Base-by-base conservation (phyloP, 1,140 invertebrate species). In the Acromyrmex charruanus region DNA sequence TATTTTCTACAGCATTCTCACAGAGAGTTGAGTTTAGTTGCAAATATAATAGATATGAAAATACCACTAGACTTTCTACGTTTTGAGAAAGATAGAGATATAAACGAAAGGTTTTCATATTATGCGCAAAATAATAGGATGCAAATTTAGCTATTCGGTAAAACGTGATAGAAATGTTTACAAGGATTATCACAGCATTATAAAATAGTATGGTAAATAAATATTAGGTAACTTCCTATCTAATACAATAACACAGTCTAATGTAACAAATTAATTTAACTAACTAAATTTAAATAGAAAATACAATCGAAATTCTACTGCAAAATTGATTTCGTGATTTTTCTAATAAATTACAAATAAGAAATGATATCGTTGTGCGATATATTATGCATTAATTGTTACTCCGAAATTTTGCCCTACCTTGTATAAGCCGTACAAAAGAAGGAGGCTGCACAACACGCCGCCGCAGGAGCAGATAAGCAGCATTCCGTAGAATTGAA, bases 371-470 rank as follows among this genome's bases (percentile, higher is more conserved):
- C 14, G 21, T 61, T 31, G 3, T 77, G 35, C 7, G 31, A 21
- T 10, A 2, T 31, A 35, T 35, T 35, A 35, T 2, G 35, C 14
- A 51, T 25, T 49, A 18, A 74, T 61, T 6, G 16, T 25, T 31
- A 31, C 18, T 35, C 16, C 31, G 18, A 21, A 59, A 35, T 51
- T 84, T 61, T n/a, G 90, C 74, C 71, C 94, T 94, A 96, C 96
- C 94, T 94, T 95, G 63, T 95, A 94, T 39, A 96, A 88, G 79
- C 96, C 96, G 77, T 95, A 95, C 63, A 96, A 86, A 49, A 96
- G 94, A 53, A 96, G 90, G n/a, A 95, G 79, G 16, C 95, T 95
- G 63, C 95, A 95, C 35, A 96, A 72, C 7, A 96, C 92, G 10
- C 96, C 96, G 63, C 92, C 94, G 12, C 94, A 95, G 21, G 95